A percentile compares a stretch with the other conserved stretches of the same genome.
These are phyloP conservation scores for Nasonia longicornis DNA, from an alignment of 1,140 invertebrate genomes.

Conservation along the genomic window DNA sequence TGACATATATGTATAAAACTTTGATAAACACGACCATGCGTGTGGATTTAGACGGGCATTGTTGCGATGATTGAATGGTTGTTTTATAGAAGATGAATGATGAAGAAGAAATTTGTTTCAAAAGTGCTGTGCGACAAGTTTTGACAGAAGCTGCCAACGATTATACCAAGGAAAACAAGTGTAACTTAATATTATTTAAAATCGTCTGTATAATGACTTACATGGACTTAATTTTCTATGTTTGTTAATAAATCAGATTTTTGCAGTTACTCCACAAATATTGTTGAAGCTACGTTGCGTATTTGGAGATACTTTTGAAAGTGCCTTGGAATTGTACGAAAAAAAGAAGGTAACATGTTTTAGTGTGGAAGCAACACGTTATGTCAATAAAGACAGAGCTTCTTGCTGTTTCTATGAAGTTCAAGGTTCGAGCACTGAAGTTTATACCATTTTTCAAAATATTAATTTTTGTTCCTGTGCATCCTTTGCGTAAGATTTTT, in stretches of 20 bases:
- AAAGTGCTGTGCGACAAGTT: conserved; percentile 35
- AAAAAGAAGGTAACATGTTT: conserved; percentile 66
- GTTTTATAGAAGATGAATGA: conserved; percentile 31
- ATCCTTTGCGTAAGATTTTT: conserved; percentile 65
- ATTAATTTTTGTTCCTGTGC: conserved; percentile 76
- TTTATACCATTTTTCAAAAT: conserved; percentile 73
- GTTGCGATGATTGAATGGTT: too few species aligned
- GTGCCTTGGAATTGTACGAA: conserved; percentile 74
- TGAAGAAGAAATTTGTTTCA: conserved; percentile 29
- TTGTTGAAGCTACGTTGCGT: conserved; percentile 70
- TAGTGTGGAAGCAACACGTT: conserved; percentile 58
- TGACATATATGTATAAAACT: neutral
- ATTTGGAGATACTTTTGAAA: conserved; percentile 71
- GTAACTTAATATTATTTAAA: conserved; percentile 18
- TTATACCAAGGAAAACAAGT: conserved; percentile 55
- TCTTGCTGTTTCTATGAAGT: conserved; percentile 69
- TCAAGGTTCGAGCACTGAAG: conserved; percentile 69
- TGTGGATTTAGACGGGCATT: neutral
- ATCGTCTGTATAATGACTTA: too few species aligned
- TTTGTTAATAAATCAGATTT: neutral
- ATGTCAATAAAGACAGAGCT: conserved; percentile 55
- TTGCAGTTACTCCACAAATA: conserved; percentile 67
- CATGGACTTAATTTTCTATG: neutral
- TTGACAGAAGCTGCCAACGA: conserved; percentile 52
- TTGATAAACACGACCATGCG: neutral